phyloP scores from a whole-genome alignment of 2,113 vertebrate species.

The Channa maculata region DNA sequence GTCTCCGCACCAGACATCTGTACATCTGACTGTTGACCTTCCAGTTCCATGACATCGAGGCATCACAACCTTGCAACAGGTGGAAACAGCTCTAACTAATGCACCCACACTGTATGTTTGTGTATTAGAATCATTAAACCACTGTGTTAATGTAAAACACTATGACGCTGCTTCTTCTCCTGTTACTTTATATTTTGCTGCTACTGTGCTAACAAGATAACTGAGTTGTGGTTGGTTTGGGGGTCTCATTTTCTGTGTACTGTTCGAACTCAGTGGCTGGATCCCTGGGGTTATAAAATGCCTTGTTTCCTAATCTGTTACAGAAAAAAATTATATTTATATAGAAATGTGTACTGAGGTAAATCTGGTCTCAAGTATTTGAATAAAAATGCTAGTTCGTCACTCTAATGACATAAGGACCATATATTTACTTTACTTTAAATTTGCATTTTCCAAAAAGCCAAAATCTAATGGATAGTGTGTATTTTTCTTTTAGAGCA shows the following conservation, averaged over 20 bases:
- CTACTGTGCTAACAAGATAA: conserved; percentile 39
- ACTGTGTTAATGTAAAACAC: conserved; percentile 45
- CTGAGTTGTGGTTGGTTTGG: background rate
- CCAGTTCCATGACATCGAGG: conserved; percentile 11
- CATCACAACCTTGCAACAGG: background rate
- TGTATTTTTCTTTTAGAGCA: too few relatives aligned
- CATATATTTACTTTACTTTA: too few relatives aligned
- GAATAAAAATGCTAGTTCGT: too few relatives aligned
- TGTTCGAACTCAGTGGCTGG: conserved; percentile 57
- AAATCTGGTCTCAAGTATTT: too few relatives aligned
- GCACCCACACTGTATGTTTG: background rate
- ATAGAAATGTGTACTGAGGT: background rate
- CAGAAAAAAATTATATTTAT: background rate
- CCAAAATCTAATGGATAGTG: too few relatives aligned
- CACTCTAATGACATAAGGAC: too few relatives aligned
- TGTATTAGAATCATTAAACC: conserved; percentile 10
- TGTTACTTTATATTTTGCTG: conserved; percentile 39
- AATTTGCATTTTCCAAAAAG: too few relatives aligned
- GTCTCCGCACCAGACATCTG: background rate
- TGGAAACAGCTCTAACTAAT: background rate
- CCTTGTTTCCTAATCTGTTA: background rate
- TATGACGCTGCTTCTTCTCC: conserved; percentile 31
- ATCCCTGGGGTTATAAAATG: conserved; percentile 39
- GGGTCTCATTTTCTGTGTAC: conserved; percentile 10
- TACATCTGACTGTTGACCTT: conserved; percentile 29